phyloP scores from a whole-genome alignment of 1,140 invertebrate genomes.

The Bemisia tabaci region DNA sequence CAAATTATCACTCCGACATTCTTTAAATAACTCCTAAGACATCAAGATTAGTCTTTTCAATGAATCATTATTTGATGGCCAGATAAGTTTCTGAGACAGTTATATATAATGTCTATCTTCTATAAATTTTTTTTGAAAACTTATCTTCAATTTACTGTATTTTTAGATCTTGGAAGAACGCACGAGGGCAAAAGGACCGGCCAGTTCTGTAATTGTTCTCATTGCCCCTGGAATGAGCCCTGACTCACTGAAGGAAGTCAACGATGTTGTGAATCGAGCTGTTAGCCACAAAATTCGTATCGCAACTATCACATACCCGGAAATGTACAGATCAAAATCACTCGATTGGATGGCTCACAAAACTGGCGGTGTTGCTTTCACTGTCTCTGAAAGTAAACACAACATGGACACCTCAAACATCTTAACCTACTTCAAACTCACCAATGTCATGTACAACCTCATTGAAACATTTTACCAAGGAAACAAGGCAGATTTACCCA shows the following conservation, averaged over 20 bases:
- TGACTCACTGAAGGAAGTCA: conserved; percentile 19
- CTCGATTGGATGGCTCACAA: conserved; percentile 34
- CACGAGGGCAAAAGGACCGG: conserved; percentile 29
- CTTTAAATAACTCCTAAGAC: too few species aligned
- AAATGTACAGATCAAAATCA: conserved; percentile 25
- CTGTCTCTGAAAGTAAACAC: conserved; percentile 35
- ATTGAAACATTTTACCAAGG: conserved; percentile 35
- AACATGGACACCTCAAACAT: conserved; percentile 35
- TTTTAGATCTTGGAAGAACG: conserved; percentile 35
- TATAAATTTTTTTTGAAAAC: too few species aligned
- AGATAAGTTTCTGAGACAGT: too few species aligned
- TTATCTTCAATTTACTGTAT: neutral
- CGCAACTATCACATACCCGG: conserved; percentile 37
- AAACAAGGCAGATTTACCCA: conserved; percentile 34
- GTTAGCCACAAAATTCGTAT: conserved; percentile 30
- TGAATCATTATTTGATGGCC: too few species aligned
- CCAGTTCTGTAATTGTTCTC: conserved; percentile 38
- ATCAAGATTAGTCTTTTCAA: too few species aligned
- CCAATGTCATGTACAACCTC: conserved; percentile 36
- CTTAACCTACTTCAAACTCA: conserved; percentile 37
- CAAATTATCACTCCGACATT: too few species aligned
- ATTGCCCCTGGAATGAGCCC: conserved; percentile 36
- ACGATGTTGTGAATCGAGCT: conserved; percentile 22
- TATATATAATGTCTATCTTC: too few species aligned
- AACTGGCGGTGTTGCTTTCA: conserved; percentile 33